Base-by-base conservation (phyloP, 2,888 invertebrate genomes). In the Drosophila antonietae region DNA sequence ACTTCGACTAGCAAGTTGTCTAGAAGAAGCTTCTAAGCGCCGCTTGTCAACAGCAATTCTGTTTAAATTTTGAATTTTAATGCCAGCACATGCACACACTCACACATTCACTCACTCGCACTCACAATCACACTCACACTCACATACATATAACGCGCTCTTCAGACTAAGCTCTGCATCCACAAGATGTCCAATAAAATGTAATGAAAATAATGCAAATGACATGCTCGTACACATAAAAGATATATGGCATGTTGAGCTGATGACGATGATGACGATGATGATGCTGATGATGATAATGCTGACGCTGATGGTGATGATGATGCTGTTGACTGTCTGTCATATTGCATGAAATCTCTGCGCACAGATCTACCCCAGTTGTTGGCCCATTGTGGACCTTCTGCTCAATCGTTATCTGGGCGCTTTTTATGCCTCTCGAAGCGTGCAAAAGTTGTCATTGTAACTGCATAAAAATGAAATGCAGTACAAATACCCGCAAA, bases 401-500 rank as follows among this genome's bases (percentile, higher is more conserved):
- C 63, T 63, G 59, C 55, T 74, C 66, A 52, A 57, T 71, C 66
- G 55, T 86, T 82, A 86, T 84, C 82, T 73, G 49, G 67, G 63
- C 57, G 59, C 72, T 72, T 78, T 81, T 71, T 63, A 73, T 68
- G 67, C 64, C 78, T 64, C 78, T 75, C 68, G 69, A 69, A 80
- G 82, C 74, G 72, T 70, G 66, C 67, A 76, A 73, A 72, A 75
- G 72, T 83, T 83, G 87, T 83, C 89, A 87, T 78, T 89, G 89
- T 87, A 81, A 79, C 82, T 77, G 72, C 73, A 87, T 84, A 79
- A 77, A 87, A 83, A 81, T 73, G 67, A 77, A 87, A 83, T 75
- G 89, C 87, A 77, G 79, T 87, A 89, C 81, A 84, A 84, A 88
- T 83, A 88, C 63, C 72, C 76, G 66, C 88, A 88, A 79, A 87